phyloP scores from a whole-genome alignment of 2,113 vertebrate genomes.

The Pampusana beccarii region DNA sequence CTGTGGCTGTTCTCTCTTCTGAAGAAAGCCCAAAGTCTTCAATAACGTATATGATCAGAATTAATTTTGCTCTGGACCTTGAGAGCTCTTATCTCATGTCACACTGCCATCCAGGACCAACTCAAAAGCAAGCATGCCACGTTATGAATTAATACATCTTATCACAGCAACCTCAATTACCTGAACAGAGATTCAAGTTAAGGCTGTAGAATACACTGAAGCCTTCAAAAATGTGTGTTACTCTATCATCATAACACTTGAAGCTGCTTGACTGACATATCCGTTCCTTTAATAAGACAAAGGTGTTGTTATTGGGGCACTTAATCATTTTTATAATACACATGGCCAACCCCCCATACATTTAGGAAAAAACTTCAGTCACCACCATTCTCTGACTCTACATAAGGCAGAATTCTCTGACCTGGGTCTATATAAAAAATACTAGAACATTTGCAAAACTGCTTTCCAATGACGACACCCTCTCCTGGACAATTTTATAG shows the following conservation, averaged over 20 bases:
- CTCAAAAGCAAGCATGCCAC: not conserved
- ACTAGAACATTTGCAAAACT: not conserved
- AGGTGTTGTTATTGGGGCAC: not conserved
- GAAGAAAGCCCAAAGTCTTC: not conserved
- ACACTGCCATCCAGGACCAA: not conserved
- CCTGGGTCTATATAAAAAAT: fast-evolving
- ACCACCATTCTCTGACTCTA: not conserved
- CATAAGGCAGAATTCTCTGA: not conserved
- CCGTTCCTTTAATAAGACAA: not conserved
- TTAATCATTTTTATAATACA: not conserved
- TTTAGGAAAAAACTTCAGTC: not conserved
- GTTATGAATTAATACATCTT: not conserved
- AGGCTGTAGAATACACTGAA: not conserved
- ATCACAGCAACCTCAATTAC: not conserved
- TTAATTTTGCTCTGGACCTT: not conserved
- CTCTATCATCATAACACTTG: not conserved
- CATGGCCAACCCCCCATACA: not conserved
- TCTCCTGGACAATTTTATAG: not conserved
- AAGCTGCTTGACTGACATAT: not conserved
- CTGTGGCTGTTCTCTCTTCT: not conserved
- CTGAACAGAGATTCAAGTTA: not conserved
- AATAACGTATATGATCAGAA: not conserved
- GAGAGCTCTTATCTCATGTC: not conserved
- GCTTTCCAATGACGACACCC: not conserved
- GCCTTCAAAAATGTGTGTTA: not conserved